phyloP scores from a whole-genome alignment of 2,888 invertebrate genomes.

The Cinara cedri region DNA sequence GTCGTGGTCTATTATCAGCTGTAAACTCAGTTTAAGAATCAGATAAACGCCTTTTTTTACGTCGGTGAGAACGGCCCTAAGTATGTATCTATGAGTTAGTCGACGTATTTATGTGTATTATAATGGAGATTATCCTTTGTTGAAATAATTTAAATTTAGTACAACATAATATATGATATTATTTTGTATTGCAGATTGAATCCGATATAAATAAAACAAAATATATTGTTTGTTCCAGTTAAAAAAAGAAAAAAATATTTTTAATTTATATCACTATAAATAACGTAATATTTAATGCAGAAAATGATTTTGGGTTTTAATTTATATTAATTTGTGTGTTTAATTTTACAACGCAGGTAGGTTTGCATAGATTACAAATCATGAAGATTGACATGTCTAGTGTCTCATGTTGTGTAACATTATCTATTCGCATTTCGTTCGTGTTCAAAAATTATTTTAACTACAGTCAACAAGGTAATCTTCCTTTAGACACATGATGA shows the following conservation, averaged over 20 bases:
- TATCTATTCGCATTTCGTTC: neutral
- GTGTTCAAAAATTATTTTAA: neutral
- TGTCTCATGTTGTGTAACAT: neutral
- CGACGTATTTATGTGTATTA: slow-evolving; percentile 2
- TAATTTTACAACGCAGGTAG: neutral
- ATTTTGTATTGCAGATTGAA: neutral
- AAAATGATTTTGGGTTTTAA: no score
- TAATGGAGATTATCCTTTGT: neutral
- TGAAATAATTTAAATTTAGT: neutral
- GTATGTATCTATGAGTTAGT: neutral
- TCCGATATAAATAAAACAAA: neutral
- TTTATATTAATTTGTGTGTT: neutral
- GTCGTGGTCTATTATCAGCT: no score
- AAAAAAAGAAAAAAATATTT: no score
- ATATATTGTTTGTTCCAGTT: no score
- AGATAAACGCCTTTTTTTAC: no score
- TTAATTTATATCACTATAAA: no score
- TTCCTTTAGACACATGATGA: neutral
- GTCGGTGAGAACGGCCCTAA: no score
- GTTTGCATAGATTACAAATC: slow-evolving; percentile 2
- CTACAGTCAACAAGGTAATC: no score
- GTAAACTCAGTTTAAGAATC: no score
- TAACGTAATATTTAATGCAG: no score
- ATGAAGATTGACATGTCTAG: neutral
- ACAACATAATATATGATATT: no score